phyloP scores from a whole-genome alignment of 2,888 invertebrate genomes.

The Morpho helenor region DNA sequence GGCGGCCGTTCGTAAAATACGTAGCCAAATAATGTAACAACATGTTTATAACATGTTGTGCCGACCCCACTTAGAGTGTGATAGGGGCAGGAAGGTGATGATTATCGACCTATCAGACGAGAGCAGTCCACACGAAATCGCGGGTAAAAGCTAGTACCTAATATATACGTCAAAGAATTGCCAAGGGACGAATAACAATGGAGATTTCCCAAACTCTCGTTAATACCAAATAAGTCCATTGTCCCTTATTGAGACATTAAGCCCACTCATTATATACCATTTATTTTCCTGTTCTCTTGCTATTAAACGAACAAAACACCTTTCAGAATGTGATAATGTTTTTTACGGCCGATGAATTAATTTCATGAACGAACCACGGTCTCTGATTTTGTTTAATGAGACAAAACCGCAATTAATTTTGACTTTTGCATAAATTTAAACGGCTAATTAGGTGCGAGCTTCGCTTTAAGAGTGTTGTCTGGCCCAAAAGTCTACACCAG shows the following conservation, averaged over 20 bases:
- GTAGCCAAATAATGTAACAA: no score
- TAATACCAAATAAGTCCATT: conserved; percentile 3
- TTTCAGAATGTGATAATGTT: background rate
- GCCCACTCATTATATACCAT: conserved; percentile 1
- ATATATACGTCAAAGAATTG: background rate
- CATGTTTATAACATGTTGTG: no score
- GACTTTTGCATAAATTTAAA: conserved; percentile 37
- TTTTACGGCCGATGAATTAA: conserved; percentile 12
- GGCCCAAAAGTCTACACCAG: conserved; percentile 4
- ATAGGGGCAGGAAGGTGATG: no score
- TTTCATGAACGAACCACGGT: conserved; percentile 5
- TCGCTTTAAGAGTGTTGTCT: conserved; percentile 7
- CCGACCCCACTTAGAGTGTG: no score
- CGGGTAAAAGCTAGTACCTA: no score
- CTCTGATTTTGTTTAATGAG: conserved; percentile 32
- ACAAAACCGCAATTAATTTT: conserved; percentile 42
- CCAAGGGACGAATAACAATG: background rate
- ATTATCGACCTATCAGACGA: no score
- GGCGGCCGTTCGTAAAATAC: no score
- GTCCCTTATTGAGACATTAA: conserved; percentile 8
- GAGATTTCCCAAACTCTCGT: conserved; percentile 3
- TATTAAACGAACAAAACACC: background rate
- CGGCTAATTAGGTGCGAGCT: conserved; percentile 31
- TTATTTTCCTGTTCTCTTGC: background rate
- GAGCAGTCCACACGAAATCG: no score